Conservation (phyloP, 2,797 vertebrate genomes). For the Peromyscus attwateri region DNA sequence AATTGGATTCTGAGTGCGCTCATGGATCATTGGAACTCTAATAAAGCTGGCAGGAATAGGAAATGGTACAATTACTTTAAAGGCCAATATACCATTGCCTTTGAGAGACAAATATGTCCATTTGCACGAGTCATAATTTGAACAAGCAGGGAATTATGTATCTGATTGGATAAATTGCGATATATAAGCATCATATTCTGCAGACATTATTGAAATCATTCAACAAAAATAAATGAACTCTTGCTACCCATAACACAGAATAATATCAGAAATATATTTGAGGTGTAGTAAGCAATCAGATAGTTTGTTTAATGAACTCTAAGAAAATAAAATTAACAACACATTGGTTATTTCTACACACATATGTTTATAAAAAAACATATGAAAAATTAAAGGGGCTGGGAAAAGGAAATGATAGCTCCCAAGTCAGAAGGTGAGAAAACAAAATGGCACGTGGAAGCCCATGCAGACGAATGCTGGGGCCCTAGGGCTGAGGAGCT, state of each 20-base stretch:
- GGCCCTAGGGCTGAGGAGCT: too few relatives aligned
- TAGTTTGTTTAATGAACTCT: background rate
- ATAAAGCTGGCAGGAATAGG: background rate
- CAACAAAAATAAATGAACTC: slow-evolving; percentile 11
- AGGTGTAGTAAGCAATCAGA: background rate
- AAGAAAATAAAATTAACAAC: background rate
- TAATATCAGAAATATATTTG: background rate
- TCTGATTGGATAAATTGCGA: background rate
- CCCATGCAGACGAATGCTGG: background rate
- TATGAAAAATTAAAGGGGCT: background rate
- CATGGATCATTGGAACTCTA: background rate
- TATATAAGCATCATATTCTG: background rate
- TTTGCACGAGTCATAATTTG: background rate
- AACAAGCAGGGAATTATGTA: background rate
- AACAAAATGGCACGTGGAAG: background rate
- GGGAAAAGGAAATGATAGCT: background rate
- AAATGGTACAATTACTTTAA: background rate
- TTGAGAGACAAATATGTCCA: background rate
- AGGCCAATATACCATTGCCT: background rate
- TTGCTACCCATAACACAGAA: background rate
- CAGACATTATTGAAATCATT: slow-evolving; percentile 16
- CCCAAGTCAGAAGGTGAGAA: background rate
- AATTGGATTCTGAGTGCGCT: background rate
- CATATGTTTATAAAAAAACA: background rate
- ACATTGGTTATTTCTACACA: background rate